These are phyloP conservation scores for Psylliodes chrysocephalus DNA, from an alignment of 2,888 invertebrate genomes.

Conservation along the genomic window DNA sequence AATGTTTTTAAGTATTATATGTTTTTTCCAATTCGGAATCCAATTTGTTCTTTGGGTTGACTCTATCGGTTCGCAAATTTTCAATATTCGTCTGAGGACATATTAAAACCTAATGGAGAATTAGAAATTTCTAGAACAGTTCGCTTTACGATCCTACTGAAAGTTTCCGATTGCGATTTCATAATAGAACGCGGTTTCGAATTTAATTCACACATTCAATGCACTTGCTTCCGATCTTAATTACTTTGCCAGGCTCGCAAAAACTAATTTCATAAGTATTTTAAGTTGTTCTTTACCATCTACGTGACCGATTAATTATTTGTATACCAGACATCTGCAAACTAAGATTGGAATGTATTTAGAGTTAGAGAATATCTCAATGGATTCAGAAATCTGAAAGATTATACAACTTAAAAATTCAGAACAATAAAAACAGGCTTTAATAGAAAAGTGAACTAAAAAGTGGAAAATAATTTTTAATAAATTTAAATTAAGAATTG, in stretches of 20 bases:
- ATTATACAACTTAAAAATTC: too few species aligned
- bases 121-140: slow-evolving; percentile 21
- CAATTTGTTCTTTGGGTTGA: background rate
- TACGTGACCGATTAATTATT: background rate
- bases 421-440: too few species aligned
- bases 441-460: too few species aligned
- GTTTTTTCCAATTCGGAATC: too few species aligned
- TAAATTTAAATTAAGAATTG: too few species aligned
- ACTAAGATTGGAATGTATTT: too few species aligned
- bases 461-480: too few species aligned
- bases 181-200: slow-evolving; percentile 26
- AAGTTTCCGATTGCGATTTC: slow-evolving; percentile 22
- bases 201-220: slow-evolving; percentile 31
- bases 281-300: background rate
- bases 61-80: background rate
- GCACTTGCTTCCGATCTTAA: slow-evolving; percentile 26
- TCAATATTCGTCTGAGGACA: slow-evolving; percentile 14
- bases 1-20: too few species aligned
- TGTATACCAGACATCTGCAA: too few species aligned
- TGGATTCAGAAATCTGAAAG: too few species aligned
- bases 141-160: slow-evolving; percentile 11
- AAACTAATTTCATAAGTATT: slow-evolving; percentile 16
- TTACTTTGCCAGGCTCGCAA: slow-evolving; percentile 21
- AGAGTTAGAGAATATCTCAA: too few species aligned
- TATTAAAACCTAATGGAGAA: slow-evolving; percentile 4